Base-by-base conservation (phyloP, 2,797 vertebrate genomes). In the Hafferia zeledoni region DNA sequence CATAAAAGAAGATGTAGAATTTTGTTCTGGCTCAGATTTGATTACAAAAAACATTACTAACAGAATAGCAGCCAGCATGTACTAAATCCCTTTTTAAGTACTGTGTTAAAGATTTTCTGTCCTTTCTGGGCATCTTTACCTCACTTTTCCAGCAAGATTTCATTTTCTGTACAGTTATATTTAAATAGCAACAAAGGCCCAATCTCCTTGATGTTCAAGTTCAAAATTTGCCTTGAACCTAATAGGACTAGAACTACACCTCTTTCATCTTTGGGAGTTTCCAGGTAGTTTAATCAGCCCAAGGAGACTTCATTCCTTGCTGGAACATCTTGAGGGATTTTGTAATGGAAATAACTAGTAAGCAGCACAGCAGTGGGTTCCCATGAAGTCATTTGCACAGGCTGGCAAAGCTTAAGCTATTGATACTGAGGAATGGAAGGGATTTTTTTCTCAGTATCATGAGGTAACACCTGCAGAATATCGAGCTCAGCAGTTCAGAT, bases 211-310 rank as follows among this genome's bases (percentile, higher is more conserved):
- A 81, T 88, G 76, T 91, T 90, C 18, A 57, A 61, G 84, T 94
- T 83, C 68, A 81, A 94, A 88, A 94, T 93, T 81, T 96, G 16
- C 65, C 94, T 93, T 83, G 76, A 94, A 91, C 35, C 55, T 88
- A 52, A 88, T 18, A 83, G 82, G 72, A 59, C 61, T 80, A 86
- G 47, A 83, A 31, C 61, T 68, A 35, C 53, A 35, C 53, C 30
- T 83, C 61, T 81, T 94, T 83, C 85, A 91, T 81, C 65, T 91
- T 77, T 65, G 68, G 83, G 88, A 87, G 53, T 86, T 90, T 90
- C 87, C 89, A 94, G 79, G 79, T 86, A 83, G 60, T 80, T 95
- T 94, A 78, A 93, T 83, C 70, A 94, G 69, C 65, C 85, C 87
- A 81, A 90, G 76, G 69, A 94, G 30, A 44, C 60, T 83, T 93